Evolutionary conservation across 1,140 invertebrate genomes (phyloP).

Genomic region (Drosophila persimilis): DNA sequence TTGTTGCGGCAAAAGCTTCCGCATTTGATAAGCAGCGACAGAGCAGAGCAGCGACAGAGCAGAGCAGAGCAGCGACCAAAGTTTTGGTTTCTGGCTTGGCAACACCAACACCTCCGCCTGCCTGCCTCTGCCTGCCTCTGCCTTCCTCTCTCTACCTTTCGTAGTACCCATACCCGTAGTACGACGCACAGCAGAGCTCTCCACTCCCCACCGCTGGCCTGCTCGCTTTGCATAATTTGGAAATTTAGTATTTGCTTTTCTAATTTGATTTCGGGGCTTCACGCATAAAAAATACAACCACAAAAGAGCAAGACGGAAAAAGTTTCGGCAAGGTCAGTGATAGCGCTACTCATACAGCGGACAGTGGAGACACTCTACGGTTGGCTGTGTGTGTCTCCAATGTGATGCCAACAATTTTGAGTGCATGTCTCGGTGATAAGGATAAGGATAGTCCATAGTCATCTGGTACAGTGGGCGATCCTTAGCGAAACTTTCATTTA

Average conservation of each 20-base stretch:
- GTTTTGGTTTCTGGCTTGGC: conserved; percentile 39
- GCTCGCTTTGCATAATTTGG: conserved; percentile 50
- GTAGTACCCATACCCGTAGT: not conserved
- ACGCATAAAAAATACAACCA: conserved; percentile 34
- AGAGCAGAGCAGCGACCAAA: not conserved
- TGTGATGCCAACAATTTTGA: too few species aligned
- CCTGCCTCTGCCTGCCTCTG: too few species aligned
- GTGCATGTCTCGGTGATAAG: too few species aligned
- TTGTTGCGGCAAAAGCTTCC: conserved; percentile 64
- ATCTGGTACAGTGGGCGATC: too few species aligned
- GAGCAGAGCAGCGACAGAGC: not conserved
- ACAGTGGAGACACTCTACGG: conserved; percentile 5
- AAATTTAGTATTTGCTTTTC: conserved; percentile 71
- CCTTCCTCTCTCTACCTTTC: not conserved
- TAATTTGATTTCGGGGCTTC: conserved; percentile 62
- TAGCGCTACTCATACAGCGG: conserved; percentile 34
- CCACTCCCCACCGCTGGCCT: conserved; percentile 24
- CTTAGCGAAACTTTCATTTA: too few species aligned
- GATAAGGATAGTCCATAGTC: too few species aligned
- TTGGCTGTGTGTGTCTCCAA: too few species aligned
- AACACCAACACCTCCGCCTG: conserved; percentile 37
- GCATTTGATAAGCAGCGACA: conserved; percentile 65
- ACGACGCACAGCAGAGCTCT: not conserved
- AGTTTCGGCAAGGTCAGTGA: conserved; percentile 74
- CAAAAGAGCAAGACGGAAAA: conserved; percentile 10